Conservation (phyloP, 2,888 invertebrate genomes). For the Troides aeacus region DNA sequence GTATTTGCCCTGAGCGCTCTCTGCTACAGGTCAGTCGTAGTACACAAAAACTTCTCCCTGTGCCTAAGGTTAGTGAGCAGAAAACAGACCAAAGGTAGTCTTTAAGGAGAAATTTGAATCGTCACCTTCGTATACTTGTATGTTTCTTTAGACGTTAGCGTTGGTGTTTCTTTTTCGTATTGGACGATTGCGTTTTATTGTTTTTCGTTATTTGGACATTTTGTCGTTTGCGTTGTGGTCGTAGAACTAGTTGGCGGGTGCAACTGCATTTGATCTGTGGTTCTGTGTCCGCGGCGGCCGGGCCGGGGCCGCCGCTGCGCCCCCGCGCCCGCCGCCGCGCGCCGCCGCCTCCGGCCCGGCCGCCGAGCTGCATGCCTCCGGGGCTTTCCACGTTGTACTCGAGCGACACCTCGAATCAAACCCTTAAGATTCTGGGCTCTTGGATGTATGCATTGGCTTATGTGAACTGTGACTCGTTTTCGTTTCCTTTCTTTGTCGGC, state of each 20-base stretch:
- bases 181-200: constrained; percentile 67
- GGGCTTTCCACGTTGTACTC: constrained; percentile 77
- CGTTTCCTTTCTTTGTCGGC: constrained; percentile 79
- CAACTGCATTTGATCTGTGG: constrained; percentile 80
- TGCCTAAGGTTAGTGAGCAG: constrained; percentile 99
- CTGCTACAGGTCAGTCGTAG: constrained; percentile 99
- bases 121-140: constrained; percentile 81
- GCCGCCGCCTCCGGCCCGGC: constrained; percentile 53
- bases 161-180: constrained; percentile 76
- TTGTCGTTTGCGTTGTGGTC: constrained; percentile 75
- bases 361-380: constrained; percentile 75
- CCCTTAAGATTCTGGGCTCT: constrained; percentile 81
- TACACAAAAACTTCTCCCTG: constrained; percentile 99
- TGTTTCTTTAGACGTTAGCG: constrained; percentile 77
- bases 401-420: constrained; percentile 76
- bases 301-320: constrained; percentile 33
- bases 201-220: constrained; percentile 54
- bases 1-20: constrained; percentile 99
- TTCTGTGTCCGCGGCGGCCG: constrained; percentile 66
- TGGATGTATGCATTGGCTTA: constrained; percentile 81
- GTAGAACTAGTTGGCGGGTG: constrained; percentile 77
- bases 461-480: constrained; percentile 80
- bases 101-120: constrained; percentile 79
- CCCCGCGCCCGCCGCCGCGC: constrained; percentile 36
- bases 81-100: constrained; percentile 87